These are phyloP conservation scores for Passerina amoena DNA, from an alignment of 2,113 vertebrate species.

Conservation along the genomic window DNA sequence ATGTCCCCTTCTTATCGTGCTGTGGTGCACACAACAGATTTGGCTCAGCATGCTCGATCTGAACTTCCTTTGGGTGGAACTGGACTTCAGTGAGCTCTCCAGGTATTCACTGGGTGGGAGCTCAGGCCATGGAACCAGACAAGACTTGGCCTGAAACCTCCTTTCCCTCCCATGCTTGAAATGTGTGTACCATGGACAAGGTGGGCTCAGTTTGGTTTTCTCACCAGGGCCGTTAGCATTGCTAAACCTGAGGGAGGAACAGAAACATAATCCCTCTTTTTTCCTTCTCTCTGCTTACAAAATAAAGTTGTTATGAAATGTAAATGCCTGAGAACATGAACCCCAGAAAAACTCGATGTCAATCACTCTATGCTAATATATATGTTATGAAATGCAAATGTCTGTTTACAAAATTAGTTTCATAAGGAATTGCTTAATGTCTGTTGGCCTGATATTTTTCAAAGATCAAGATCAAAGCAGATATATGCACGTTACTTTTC, in stretches of 20 bases:
- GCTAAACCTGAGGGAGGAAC: neutral
- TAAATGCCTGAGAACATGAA: neutral
- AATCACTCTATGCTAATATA: neutral
- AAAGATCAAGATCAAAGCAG: neutral
- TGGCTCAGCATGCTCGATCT: neutral
- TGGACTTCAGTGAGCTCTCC: neutral
- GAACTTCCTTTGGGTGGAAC: neutral
- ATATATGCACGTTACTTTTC: conserved; percentile 3
- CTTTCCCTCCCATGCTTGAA: neutral
- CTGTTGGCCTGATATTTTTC: conserved; percentile 7
- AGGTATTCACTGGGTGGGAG: neutral
- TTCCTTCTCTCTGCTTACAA: neutral
- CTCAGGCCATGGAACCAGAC: neutral
- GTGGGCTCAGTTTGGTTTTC: neutral
- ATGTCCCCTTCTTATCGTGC: neutral
- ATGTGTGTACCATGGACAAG: accelerated
- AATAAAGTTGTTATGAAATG: neutral
- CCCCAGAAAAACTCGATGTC: neutral
- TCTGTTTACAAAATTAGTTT: conserved; percentile 24
- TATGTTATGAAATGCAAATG: neutral
- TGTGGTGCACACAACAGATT: neutral
- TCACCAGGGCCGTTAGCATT: neutral
- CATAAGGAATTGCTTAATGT: conserved; percentile 33
- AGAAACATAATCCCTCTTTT: neutral
- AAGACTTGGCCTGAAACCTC: neutral